Percentiles rank a stretch among this genome's conserved stretches.
Conservation (phyloP, 2,113 vertebrate species). For the Mustelus asterias region DNA sequence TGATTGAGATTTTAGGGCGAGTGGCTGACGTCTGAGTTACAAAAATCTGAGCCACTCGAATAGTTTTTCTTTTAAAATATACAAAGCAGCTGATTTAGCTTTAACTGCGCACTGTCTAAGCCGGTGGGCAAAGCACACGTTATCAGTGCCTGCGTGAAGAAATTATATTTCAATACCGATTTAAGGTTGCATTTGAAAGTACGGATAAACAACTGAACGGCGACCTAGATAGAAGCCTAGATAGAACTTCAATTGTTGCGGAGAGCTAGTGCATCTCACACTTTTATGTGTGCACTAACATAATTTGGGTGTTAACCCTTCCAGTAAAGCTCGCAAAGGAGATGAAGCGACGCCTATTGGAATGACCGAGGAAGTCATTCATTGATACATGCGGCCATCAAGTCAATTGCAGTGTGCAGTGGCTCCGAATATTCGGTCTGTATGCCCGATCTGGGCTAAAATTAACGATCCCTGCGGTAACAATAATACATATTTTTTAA, state of each 20-base stretch:
- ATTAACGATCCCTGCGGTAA: not conserved
- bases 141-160: not conserved
- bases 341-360: conserved; percentile 18
- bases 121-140: not conserved
- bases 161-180: not conserved
- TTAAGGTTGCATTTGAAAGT: not conserved
- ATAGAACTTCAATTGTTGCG: not conserved
- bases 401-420: not conserved
- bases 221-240: too few species aligned
- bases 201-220: not conserved
- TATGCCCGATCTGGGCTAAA: not conserved
- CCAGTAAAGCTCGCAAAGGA: not conserved
- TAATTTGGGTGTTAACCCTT: not conserved
- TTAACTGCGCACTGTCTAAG: not conserved
- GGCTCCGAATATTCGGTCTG: not conserved
- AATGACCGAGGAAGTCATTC: conserved; percentile 17
- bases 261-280: not conserved
- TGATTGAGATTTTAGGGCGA: conserved; percentile 73
- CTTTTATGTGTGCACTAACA: not conserved
- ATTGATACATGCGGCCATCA: not conserved
- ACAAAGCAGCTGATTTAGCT: not conserved
- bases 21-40: conserved; percentile 29
- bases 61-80: not conserved
- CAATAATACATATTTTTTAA: not conserved
- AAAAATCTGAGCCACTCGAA: not conserved